A percentile compares a stretch with the other conserved stretches of the same genome.
Conservation (phyloP, 2,888 invertebrate genomes). For the Petrolisthes cinctipes region DNA sequence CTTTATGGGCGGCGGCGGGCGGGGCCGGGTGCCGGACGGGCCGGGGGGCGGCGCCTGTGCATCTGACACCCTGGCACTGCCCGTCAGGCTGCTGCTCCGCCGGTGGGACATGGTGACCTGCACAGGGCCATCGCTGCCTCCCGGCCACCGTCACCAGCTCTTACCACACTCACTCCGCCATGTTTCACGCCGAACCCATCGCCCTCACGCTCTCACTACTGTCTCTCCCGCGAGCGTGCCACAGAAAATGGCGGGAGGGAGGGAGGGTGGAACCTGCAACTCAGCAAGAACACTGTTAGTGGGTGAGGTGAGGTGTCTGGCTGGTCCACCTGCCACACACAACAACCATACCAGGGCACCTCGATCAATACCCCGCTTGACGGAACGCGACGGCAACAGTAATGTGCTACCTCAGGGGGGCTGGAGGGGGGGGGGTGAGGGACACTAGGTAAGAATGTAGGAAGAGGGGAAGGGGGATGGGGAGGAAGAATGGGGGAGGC, state of each 20-base stretch:
- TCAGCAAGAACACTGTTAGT: conserved; percentile 37
- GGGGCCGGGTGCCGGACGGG: conserved; percentile 42
- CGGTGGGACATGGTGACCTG: conserved; percentile 64
- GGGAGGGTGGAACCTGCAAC: conserved; percentile 41
- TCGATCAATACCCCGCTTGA: conserved; percentile 40
- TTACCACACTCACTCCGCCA: conserved; percentile 31
- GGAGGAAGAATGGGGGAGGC: neutral
- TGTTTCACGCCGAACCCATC: conserved; percentile 12
- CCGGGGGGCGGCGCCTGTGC: conserved; percentile 44
- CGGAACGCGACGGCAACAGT: conserved; percentile 26
- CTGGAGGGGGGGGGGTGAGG: neutral
- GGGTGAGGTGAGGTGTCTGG: conserved; percentile 10
- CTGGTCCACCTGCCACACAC: neutral
- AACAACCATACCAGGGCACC: conserved; percentile 32
- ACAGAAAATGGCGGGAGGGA: conserved; percentile 33
- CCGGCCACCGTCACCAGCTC: conserved; percentile 52
- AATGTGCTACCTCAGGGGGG: conserved; percentile 17
- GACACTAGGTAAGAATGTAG: neutral
- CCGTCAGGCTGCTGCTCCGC: conserved; percentile 65
- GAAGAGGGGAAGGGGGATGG: neutral
- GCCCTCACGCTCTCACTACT: conserved; percentile 21
- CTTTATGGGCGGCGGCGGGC: conserved; percentile 43
- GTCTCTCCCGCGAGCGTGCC: conserved; percentile 28
- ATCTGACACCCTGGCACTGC: conserved; percentile 61
- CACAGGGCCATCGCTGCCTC: conserved; percentile 58